Conservation (phyloP, 2,888 invertebrate genomes). For the Fissipunctia ypsillon region DNA sequence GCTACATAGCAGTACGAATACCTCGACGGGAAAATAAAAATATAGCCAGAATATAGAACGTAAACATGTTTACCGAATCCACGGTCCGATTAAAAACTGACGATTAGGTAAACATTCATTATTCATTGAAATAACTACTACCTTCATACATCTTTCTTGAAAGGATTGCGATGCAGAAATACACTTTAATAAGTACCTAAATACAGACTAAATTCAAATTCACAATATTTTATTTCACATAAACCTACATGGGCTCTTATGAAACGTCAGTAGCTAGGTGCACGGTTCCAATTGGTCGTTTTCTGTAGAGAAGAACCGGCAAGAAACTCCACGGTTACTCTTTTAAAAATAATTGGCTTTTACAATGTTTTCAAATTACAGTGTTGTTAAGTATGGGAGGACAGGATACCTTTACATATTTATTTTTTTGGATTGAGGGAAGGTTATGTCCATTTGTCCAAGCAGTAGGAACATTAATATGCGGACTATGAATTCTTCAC, state of each 20-base stretch:
- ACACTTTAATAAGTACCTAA: constrained; percentile 11
- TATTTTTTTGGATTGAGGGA: background rate
- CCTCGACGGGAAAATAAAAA: constrained; percentile 85
- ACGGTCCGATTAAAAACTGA: constrained; percentile 84
- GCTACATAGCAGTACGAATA: constrained; percentile 83
- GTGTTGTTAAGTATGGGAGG: too few relatives aligned
- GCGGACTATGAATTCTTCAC: background rate
- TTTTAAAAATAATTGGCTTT: too few relatives aligned
- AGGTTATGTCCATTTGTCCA: background rate
- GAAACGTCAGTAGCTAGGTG: too few relatives aligned
- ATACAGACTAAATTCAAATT: too few relatives aligned
- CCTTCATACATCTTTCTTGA: constrained; percentile 52
- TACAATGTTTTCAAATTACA: too few relatives aligned
- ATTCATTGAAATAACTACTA: constrained; percentile 69
- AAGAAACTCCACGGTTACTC: too few relatives aligned
- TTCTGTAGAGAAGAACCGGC: too few relatives aligned
- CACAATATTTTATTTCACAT: too few relatives aligned
- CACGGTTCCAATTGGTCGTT: too few relatives aligned
- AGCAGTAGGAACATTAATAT: too few relatives aligned
- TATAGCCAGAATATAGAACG: constrained; percentile 83
- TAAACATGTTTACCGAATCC: constrained; percentile 88
- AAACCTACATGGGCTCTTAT: too few relatives aligned
- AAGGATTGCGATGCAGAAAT: constrained; percentile 34
- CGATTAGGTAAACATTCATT: constrained; percentile 77
- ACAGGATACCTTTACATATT: too few relatives aligned